Base-by-base conservation (phyloP, 2,888 invertebrate genomes). In the Argyresthia albistria region DNA sequence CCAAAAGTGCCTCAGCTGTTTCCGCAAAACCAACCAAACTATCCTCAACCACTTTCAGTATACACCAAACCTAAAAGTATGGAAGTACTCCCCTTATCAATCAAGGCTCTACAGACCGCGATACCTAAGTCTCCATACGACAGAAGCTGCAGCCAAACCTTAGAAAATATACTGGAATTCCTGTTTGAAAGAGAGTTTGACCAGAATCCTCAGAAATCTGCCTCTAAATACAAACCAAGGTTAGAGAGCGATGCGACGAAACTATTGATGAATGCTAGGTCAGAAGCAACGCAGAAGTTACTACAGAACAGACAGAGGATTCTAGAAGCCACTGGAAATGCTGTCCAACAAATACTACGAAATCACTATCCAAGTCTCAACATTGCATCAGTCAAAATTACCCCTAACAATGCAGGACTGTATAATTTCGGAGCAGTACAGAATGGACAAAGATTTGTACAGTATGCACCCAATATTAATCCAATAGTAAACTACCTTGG, bases 1-100 rank as follows among this genome's bases (percentile, higher is more conserved):
- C 48, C 48, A 10, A 48, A 36, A 48, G 48, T 48, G 12, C 48
- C 48, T 11, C 48, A 48, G 25, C 35, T 48, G 36, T 48, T 48
- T 36, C 48, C 15, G 10, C 48, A 36, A 14, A 48, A 8, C 14
- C 45, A 4, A 45, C 14, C 45, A 14, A 15, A 14, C 12, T 4
- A 12, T 8, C 9, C 35, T 7, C 25, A 46, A 8, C 46, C 25
- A 46, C 15, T n/a, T 10, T 37, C 36, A n/a, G 37, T 37, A 1
- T 37, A 48, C 36, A 48, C 36, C 4, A 35, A 36, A 36, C 48
- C 14, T 12, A 25, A 25, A 6, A 25, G 6, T 25, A 25, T 25
- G 25, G 12, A 36, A 11, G 48, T 15, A 12, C 12, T 48, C n/a
- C 48, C 48, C 8, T 36, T 48, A 15, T 37, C 48, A 11, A 9